phyloP scores from a whole-genome alignment of 1,140 invertebrate genomes.

The Drosophila nigromelanica region DNA sequence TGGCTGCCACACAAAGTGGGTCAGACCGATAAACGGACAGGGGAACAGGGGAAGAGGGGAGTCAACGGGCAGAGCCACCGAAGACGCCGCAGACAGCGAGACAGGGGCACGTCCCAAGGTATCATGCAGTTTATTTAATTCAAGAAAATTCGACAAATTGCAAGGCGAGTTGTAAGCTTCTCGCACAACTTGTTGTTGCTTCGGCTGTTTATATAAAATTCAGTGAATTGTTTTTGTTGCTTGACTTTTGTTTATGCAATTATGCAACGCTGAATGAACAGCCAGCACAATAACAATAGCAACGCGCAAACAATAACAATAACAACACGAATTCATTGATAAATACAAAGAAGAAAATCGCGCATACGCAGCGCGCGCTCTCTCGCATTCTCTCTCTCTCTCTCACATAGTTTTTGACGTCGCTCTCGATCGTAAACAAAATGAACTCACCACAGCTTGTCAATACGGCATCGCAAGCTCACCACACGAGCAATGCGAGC shows the following conservation, averaged over 20 bases:
- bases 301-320: slow-evolving; percentile 6
- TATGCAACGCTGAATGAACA: slow-evolving; percentile 57
- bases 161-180: slow-evolving; percentile 15
- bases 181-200: neutral
- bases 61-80: slow-evolving; percentile 1
- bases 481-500: slow-evolving; percentile 35
- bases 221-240: slow-evolving; percentile 11
- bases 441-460: slow-evolving; percentile 75
- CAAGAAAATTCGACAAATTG: slow-evolving; percentile 39
- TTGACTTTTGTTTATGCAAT: slow-evolving; percentile 50
- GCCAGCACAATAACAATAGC: slow-evolving; percentile 15
- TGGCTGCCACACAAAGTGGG: slow-evolving; percentile 51
- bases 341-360: slow-evolving; percentile 56
- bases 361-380: slow-evolving; percentile 32
- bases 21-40: slow-evolving; percentile 37
- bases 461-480: slow-evolving; percentile 50
- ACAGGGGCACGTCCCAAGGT: slow-evolving; percentile 44
- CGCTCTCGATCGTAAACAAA: slow-evolving; percentile 47
- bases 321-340: slow-evolving; percentile 64
- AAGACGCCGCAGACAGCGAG: slow-evolving; percentile 12
- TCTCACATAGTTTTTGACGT: neutral
- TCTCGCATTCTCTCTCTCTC: slow-evolving; percentile 5
- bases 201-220: slow-evolving; percentile 5
- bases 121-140: slow-evolving; percentile 24
- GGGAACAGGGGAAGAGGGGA: neutral